Conservation (phyloP, 2,888 invertebrate genomes). For the Sarcophaga carnaria region DNA sequence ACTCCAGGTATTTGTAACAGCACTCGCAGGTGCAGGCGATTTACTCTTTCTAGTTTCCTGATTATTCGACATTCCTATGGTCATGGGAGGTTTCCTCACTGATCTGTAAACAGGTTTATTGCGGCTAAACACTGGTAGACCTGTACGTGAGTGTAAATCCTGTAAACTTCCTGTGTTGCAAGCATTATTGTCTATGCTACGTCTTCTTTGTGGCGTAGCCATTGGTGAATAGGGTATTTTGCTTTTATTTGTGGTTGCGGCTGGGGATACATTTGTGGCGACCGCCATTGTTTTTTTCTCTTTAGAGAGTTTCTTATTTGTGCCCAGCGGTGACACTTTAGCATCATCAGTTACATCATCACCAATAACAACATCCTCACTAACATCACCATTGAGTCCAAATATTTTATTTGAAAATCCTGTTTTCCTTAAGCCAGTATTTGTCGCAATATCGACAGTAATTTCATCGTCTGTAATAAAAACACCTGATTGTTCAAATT, state of each 20-base stretch:
- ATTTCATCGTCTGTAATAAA: constrained; percentile 81
- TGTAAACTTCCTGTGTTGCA: constrained; percentile 77
- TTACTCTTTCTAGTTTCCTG: constrained; percentile 60
- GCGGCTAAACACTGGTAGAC: constrained; percentile 77
- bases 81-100: constrained; percentile 80
- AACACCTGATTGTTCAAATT: constrained; percentile 80
- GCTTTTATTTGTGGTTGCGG: constrained; percentile 76
- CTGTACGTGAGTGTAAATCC: constrained; percentile 76
- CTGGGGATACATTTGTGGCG: background rate
- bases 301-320: constrained; percentile 21
- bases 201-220: constrained; percentile 76
- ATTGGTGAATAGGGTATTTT: constrained; percentile 81
- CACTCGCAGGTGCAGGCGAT: constrained; percentile 75
- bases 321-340: constrained; percentile 7
- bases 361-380: constrained; percentile 74
- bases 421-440: constrained; percentile 88
- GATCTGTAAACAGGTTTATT: constrained; percentile 81
- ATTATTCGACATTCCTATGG: constrained; percentile 68
- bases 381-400: constrained; percentile 81
- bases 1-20: constrained; percentile 89
- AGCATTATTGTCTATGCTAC: constrained; percentile 79
- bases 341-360: constrained; percentile 45
- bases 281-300: background rate
- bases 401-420: constrained; percentile 86
- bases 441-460: constrained; percentile 86